A percentile compares a stretch with the other conserved stretches of the same genome.
These are phyloP conservation scores for Diploptera punctata DNA, from an alignment of 2,888 invertebrate genomes.

Conservation along the genomic window DNA sequence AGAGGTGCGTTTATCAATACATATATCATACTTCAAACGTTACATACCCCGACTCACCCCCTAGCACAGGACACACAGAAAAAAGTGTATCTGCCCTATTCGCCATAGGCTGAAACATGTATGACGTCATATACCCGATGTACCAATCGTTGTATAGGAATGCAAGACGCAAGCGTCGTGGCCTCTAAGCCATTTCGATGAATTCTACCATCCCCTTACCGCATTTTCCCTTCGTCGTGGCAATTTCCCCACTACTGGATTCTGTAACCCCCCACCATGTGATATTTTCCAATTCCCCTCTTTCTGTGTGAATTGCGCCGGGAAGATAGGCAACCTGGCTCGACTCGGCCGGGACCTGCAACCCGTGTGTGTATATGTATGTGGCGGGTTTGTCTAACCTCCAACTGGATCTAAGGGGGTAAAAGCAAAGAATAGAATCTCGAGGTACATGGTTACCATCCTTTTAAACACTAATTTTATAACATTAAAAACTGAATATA, in stretches of 20 bases:
- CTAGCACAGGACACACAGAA: not conserved
- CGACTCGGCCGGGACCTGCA: conserved; percentile 19
- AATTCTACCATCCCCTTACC: not conserved
- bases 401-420: not conserved
- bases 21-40: not conserved
- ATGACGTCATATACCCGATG: not conserved
- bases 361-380: conserved; percentile 23
- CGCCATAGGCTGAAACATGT: not conserved
- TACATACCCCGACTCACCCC: not conserved
- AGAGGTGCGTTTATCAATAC: not conserved
- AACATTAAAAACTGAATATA: too few relatives aligned
- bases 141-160: not conserved
- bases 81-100: not conserved
- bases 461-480: too few relatives aligned
- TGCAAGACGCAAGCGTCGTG: conserved; percentile 22
- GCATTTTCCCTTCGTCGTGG: too few relatives aligned
- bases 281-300: not conserved
- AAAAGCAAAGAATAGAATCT: not conserved
- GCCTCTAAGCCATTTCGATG: conserved; percentile 3
- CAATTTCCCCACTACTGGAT: too few relatives aligned
- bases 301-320: not conserved
- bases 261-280: not conserved
- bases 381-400: conserved; percentile 27
- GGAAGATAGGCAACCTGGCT: conserved; percentile 25
- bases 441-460: not conserved